phyloP scores from a whole-genome alignment of 2,797 vertebrate genomes.

The Stomatorhinus walkeri region DNA sequence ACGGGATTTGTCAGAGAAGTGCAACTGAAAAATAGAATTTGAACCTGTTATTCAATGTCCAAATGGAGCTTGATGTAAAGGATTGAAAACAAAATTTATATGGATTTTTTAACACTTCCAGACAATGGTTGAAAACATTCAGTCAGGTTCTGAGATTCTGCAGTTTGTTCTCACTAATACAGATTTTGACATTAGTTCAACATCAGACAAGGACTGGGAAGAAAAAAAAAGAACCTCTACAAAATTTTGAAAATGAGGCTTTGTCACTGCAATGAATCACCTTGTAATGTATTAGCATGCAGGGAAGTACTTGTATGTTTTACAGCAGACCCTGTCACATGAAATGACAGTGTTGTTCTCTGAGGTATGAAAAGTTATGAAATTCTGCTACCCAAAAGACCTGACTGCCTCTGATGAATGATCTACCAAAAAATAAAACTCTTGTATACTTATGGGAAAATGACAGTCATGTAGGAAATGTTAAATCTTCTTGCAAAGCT shows the following conservation, averaged over 20 bases:
- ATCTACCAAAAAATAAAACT: background rate
- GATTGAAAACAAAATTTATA: background rate
- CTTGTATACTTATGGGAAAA: background rate
- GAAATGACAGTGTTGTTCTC: constrained; percentile 60
- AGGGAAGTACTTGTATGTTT: constrained; percentile 55
- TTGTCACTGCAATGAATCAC: background rate
- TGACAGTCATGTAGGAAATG: background rate
- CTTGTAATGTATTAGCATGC: background rate
- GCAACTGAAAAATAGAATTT: background rate
- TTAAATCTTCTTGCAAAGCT: background rate
- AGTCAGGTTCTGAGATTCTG: background rate
- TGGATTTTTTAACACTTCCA: background rate
- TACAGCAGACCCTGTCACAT: constrained; percentile 64
- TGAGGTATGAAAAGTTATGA: constrained; percentile 61
- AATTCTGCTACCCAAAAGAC: constrained; percentile 57
- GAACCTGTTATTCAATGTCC: background rate
- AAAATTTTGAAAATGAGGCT: background rate
- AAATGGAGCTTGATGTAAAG: background rate
- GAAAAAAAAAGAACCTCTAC: background rate
- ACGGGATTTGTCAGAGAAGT: background rate
- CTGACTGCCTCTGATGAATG: constrained; percentile 39
- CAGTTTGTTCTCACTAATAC: background rate
- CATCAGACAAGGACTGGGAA: background rate
- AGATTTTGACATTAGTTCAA: background rate
- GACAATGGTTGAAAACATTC: background rate